These are phyloP conservation scores for Yasuhikotakia modesta DNA, from an alignment of 2,797 vertebrate genomes.

Conservation along the genomic window DNA sequence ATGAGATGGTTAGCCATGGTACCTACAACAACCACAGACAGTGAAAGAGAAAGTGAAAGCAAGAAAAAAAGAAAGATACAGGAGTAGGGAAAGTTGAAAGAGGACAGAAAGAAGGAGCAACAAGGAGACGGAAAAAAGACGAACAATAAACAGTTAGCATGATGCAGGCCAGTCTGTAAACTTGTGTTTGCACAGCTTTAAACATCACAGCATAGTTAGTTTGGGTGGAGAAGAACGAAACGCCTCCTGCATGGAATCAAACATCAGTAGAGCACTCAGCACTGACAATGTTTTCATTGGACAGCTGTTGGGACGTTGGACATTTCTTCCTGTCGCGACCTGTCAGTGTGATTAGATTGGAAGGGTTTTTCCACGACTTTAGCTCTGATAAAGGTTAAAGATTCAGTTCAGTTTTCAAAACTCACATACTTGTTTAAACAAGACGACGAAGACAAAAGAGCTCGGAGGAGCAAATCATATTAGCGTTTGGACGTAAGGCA, in stretches of 20 bases:
- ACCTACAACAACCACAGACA: slow-evolving; percentile 94
- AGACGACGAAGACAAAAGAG: slow-evolving; percentile 13
- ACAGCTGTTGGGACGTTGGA: slow-evolving; percentile 28
- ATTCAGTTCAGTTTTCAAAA: slow-evolving; percentile 1
- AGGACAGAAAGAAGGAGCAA: slow-evolving; percentile 36
- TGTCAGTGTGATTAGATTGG: slow-evolving; percentile 21
- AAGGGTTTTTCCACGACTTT: slow-evolving; percentile 15
- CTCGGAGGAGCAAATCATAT: slow-evolving; percentile 41
- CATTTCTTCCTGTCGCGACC: slow-evolving; percentile 7
- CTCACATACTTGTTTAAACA: slow-evolving; percentile 25
- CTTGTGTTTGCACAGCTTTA: not conserved
- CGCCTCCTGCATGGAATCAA: slow-evolving; percentile 3
- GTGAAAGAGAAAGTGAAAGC: slow-evolving; percentile 61
- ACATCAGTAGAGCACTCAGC: slow-evolving; percentile 1
- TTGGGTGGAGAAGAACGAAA: slow-evolving; percentile 23
- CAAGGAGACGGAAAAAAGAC: slow-evolving; percentile 39
- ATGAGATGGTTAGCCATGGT: slow-evolving; percentile 99
- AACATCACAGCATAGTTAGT: not conserved
- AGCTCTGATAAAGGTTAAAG: slow-evolving; percentile 7
- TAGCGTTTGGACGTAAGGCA: slow-evolving; percentile 39
- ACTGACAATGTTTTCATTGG: slow-evolving; percentile 34
- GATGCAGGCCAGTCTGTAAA: slow-evolving; percentile 9
- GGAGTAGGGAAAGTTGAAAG: slow-evolving; percentile 43
- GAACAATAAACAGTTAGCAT: slow-evolving; percentile 52
- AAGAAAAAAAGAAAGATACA: slow-evolving; percentile 18